Evolutionary conservation across 1,140 invertebrate species (phyloP).

Genomic region (Saxidomus purpurata): DNA sequence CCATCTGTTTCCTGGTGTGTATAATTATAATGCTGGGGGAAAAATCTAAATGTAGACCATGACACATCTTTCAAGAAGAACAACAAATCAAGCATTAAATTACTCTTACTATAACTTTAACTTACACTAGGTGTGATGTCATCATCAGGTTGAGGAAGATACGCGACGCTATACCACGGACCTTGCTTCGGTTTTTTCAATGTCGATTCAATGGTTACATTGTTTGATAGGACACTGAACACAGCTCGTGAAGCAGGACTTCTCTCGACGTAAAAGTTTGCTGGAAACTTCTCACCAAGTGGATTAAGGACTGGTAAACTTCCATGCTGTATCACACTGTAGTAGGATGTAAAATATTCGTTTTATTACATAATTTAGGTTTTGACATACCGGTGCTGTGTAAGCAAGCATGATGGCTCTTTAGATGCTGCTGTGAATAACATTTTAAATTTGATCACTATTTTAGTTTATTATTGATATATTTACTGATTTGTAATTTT

Average conservation of each 20-base stretch:
- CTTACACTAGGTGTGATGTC: conserved; percentile 49
- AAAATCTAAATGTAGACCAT: too few relatives aligned
- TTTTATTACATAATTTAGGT: not conserved
- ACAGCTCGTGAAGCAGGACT: conserved; percentile 31
- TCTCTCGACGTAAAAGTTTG: conserved; percentile 87
- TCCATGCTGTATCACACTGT: conserved; percentile 89
- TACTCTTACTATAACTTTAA: too few relatives aligned
- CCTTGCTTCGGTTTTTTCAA: conserved; percentile 44
- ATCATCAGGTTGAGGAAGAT: conserved; percentile 30
- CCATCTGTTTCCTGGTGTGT: too few relatives aligned
- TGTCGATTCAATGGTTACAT: conserved; percentile 25
- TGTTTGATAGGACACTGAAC: conserved; percentile 33
- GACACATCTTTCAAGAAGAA: too few relatives aligned
- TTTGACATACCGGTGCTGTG: not conserved
- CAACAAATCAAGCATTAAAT: too few relatives aligned
- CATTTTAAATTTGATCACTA: too few relatives aligned
- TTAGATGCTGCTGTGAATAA: too few relatives aligned
- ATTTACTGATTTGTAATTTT: too few relatives aligned
- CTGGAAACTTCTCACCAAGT: conserved; percentile 90
- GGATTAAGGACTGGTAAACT: conserved; percentile 93
- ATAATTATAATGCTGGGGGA: too few relatives aligned
- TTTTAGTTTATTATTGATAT: too few relatives aligned
- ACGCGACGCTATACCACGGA: conserved; percentile 49
- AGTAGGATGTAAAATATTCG: conserved; percentile 50
- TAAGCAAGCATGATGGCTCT: too few relatives aligned